A percentile compares a stretch with the other conserved stretches of the same genome.
These are phyloP conservation scores for Nemotelus nigrinus DNA, from an alignment of 2,888 invertebrate genomes.

Conservation along the genomic window DNA sequence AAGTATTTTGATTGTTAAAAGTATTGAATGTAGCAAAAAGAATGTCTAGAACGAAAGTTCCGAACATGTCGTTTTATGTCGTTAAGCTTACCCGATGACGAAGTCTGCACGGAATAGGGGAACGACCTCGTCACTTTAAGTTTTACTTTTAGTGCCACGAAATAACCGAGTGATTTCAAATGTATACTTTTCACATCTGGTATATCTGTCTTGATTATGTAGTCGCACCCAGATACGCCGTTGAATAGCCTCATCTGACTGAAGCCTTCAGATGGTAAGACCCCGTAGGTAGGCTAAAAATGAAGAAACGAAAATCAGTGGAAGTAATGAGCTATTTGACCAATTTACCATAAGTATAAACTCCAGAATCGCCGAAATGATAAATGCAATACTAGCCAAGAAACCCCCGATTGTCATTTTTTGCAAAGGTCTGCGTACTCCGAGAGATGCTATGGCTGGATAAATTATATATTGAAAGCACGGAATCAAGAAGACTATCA, in stretches of 20 bases:
- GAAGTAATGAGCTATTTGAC: not conserved
- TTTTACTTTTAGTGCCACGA: constrained; percentile 56
- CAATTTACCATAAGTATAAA: constrained; percentile 73
- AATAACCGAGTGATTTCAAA: constrained; percentile 53
- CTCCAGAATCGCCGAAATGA: constrained; percentile 86
- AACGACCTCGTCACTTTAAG: constrained; percentile 43
- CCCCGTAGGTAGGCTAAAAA: constrained; percentile 65
- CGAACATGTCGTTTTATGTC: not conserved
- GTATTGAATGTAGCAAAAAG: not conserved
- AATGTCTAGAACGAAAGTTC: not conserved
- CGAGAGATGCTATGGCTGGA: constrained; percentile 77
- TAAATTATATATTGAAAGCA: constrained; percentile 83
- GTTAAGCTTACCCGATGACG: not conserved
- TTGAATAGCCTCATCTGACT: constrained; percentile 79
- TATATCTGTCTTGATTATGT: constrained; percentile 55
- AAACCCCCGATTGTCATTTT: constrained; percentile 89
- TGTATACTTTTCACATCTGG: constrained; percentile 48
- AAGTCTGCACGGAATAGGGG: not conserved
- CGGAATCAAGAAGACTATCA: constrained; percentile 88
- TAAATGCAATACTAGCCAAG: constrained; percentile 84
- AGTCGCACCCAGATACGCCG: constrained; percentile 67
- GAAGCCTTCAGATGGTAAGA: constrained; percentile 69
- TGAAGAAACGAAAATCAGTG: not conserved
- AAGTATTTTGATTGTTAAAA: not conserved
- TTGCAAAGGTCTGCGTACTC: constrained; percentile 79